Evolutionary conservation across 2,797 vertebrate genomes (phyloP), one percentile per base, ranked within the genome.

Genomic region (Chaunax sp.): DNA sequence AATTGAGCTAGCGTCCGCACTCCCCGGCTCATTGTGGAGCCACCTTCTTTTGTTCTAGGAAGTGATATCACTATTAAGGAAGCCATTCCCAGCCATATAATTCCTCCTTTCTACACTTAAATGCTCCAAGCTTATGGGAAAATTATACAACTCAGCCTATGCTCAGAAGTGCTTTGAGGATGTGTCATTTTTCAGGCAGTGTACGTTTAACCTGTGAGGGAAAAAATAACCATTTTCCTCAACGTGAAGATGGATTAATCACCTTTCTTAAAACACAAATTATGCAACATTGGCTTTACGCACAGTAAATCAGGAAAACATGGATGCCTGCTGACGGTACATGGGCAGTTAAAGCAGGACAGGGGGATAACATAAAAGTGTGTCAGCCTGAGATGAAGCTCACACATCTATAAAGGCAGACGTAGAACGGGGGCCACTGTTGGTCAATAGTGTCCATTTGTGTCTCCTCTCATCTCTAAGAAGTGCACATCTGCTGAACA

Each of bases 41-140:
- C 85, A 73, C 79, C 75, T 87, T 72, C 92, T 93, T 94, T 94
- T 94, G 93, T 94, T 94, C 90, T 74, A 45, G 82, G 82, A 87
- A 93, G 90, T 93, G 89, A 93, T 93, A 92, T 93, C 90, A 90
- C 90, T 93, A 88, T 92, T 93, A 91, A 85, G 80, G 81, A 89
- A 87, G 88, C 90, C 84, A 93, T 95, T 93, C 90, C 79, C 53
- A 89, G 88, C 84, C 82, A 88, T 89, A 92, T 91, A 91, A 93
- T 92, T 91, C 84, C 88, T 87, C 82, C 81, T 84, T 92, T 95
- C 87, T 80, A 89, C 89, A 91, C 92, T 93, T 92, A 93, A 89
- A 94, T 26, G 77, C 83, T 89, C 59, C 54, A 5, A 69, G 86
- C 91, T 93, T 93, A 94, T 94, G 92, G 90, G 91, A 86, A 93